Percentiles rank a stretch among this genome's conserved stretches.
These are phyloP conservation scores for Formica aserva DNA, from an alignment of 2,888 invertebrate species.

Conservation along the genomic window DNA sequence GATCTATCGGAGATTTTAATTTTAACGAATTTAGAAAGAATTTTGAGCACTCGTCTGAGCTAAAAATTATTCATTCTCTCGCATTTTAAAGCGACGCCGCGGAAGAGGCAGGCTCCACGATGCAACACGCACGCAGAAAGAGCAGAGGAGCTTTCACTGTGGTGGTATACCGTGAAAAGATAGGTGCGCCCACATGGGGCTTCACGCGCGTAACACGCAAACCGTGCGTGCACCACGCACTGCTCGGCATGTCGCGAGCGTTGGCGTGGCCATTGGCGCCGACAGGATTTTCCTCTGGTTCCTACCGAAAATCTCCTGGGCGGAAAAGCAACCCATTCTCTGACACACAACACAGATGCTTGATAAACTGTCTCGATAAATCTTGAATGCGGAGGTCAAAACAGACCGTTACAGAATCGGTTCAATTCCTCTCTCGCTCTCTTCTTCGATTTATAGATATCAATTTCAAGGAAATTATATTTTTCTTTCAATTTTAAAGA, in stretches of 20 bases:
- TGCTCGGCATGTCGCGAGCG: neutral
- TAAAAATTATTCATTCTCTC: neutral
- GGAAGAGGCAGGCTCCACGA: neutral
- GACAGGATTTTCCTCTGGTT: neutral
- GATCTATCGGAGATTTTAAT: neutral
- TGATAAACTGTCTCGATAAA: neutral
- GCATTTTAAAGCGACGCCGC: neutral
- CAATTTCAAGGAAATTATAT: neutral
- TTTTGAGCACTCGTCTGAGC: neutral
- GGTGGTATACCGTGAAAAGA: constrained; percentile 54
- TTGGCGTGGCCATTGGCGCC: neutral
- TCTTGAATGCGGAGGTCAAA: neutral
- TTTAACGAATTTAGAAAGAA: neutral
- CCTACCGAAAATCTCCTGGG: neutral
- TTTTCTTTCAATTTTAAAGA: neutral
- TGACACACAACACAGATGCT: neutral
- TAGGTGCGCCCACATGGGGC: constrained; percentile 64
- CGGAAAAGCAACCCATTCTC: neutral
- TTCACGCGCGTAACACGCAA: constrained; percentile 74
- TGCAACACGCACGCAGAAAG: constrained; percentile 13
- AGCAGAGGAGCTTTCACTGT: constrained; percentile 46
- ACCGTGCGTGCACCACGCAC: constrained; percentile 60
- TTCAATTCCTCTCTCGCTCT: neutral
- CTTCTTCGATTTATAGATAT: neutral
- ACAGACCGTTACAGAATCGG: neutral